Conservation (phyloP, 2,797 vertebrate species). For the Enteromius unitaeniatus region DNA sequence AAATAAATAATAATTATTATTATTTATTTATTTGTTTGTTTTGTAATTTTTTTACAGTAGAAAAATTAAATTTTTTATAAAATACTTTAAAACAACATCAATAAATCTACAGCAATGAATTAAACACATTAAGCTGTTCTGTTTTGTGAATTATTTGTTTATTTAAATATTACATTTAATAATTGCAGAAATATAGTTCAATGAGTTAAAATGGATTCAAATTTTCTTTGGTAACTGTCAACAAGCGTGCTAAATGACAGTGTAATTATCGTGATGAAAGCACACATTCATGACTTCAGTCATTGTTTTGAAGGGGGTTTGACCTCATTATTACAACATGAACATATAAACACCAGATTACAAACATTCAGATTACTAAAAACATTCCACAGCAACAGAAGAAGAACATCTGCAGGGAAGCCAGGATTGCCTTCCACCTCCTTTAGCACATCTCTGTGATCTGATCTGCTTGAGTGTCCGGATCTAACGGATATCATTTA, state of each 20-base stretch:
- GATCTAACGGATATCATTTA: conserved; percentile 17
- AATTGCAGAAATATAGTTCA: not conserved
- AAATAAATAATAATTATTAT: too few species aligned
- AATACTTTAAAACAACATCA: not conserved
- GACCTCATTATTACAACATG: conserved; percentile 40
- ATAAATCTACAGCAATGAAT: not conserved
- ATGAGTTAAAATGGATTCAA: not conserved
- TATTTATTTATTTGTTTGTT: too few species aligned
- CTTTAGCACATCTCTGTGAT: not conserved
- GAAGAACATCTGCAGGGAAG: not conserved
- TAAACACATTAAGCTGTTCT: not conserved
- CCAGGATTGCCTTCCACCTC: not conserved
- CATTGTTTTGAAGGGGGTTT: conserved; percentile 14
- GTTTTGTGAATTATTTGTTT: not conserved
- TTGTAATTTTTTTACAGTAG: too few species aligned
- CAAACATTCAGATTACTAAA: conserved; percentile 13
- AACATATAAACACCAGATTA: conserved; percentile 19
- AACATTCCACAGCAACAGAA: conserved; percentile 15
- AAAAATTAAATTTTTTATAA: not conserved
- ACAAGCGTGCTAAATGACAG: not conserved
- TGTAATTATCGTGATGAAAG: not conserved
- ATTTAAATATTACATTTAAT: not conserved
- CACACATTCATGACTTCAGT: not conserved
- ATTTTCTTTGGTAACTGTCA: not conserved
- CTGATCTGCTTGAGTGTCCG: not conserved